Evolutionary conservation across 2,888 invertebrate genomes (phyloP), one percentile per base, ranked within the genome.

Genomic region (Megamerina dolium): DNA sequence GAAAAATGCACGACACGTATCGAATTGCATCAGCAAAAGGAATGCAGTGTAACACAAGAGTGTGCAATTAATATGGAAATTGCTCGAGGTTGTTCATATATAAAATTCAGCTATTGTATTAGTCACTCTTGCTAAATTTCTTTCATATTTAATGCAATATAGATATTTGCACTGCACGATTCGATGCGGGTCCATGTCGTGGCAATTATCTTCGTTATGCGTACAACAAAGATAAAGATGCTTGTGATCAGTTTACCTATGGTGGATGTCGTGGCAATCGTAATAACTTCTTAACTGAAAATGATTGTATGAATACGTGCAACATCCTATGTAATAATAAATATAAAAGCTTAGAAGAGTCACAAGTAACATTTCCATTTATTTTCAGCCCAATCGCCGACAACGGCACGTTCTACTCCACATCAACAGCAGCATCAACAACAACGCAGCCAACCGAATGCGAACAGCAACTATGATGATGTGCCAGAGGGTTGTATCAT

Each of bases 191-290:
- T 2, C 90, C 90, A 2, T 97, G 97, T 68, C 80, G 87, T 44
- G 94, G 90, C 1, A 77, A 80, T 60, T 92, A 88, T 73, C 81
- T 82, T 57, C 81, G 95, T 44, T 99, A 90, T 85, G 83, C 87
- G 51, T 99, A 86, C 75, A 84, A 87, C 62, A 68, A 79, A 0
- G 70, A 72, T 41, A 82, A 81, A 60, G 77, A 83, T 44, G 83
- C 80, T 74, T 97, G 97, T 70, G 77, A 84, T 43, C 81, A 87
- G 41, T 97, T 97, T 74, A 77, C 77, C 41, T 97, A 90, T 73
- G 90, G 93, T 30, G 89, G 89, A 32, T 90, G 89, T 55, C 79
- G 91, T 45, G 95, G 95, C 30, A 93, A 89, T 71, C 78, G 81
- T 59, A 96, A 96, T 73, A 93, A 92, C 72, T 96, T 95, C 75